A percentile compares a stretch with the other conserved stretches of the same genome.
phyloP scores from a whole-genome alignment of 1,140 invertebrate genomes.

The Scaptodrosophila lebanonensis region DNA sequence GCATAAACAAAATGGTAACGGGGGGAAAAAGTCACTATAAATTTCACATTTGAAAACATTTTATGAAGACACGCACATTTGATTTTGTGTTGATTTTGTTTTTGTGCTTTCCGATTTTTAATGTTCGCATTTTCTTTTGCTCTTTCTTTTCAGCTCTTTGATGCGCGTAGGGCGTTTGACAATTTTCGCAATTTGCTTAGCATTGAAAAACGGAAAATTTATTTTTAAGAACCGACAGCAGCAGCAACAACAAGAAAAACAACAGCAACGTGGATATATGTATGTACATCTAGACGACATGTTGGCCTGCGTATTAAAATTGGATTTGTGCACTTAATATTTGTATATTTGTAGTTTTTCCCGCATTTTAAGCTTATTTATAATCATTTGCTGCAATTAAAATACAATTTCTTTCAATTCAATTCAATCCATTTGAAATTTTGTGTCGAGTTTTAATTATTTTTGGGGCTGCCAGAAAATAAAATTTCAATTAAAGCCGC shows the following conservation, averaged over 20 bases:
- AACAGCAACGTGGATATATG: constrained; percentile 13
- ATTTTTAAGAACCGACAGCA: constrained; percentile 47
- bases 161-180: constrained; percentile 14
- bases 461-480: constrained; percentile 24
- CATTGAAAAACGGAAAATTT: constrained; percentile 63
- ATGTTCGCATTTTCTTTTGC: neutral
- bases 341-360: too few relatives aligned
- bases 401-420: too few relatives aligned
- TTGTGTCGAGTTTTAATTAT: too few relatives aligned
- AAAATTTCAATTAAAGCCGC: constrained; percentile 20
- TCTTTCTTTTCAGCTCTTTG: constrained; percentile 1
- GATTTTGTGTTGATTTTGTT: constrained; percentile 34
- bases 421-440: too few relatives aligned
- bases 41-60: neutral
- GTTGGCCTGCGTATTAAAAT: constrained; percentile 20
- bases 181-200: constrained; percentile 48
- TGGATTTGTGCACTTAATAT: neutral
- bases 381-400: constrained; percentile 12
- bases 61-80: constrained; percentile 30
- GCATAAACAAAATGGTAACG: too few relatives aligned
- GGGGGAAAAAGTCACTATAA: too few relatives aligned
- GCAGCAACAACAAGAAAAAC: constrained; percentile 7
- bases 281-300: neutral
- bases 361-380: too few relatives aligned
- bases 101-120: constrained; percentile 15